A percentile compares a stretch with the other conserved stretches of the same genome.
These are phyloP conservation scores for Vulpes ferrilata DNA, from an alignment of 2,113 vertebrate species.

Conservation along the genomic window DNA sequence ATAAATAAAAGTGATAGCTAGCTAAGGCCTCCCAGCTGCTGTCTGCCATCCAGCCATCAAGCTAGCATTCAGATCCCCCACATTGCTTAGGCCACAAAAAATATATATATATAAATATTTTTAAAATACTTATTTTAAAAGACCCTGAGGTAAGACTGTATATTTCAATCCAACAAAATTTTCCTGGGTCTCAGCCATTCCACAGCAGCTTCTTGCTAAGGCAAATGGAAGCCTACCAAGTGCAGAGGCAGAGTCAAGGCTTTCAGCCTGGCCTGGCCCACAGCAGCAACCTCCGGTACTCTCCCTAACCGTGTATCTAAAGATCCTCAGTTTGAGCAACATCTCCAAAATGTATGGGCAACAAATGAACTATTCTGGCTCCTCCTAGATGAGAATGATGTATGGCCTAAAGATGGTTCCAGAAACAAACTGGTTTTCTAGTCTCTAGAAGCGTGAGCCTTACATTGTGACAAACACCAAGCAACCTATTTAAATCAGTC, in stretches of 20 bases:
- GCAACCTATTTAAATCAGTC: background rate
- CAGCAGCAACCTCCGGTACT: background rate
- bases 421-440: conserved; percentile 52
- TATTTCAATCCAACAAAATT: background rate
- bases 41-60: background rate
- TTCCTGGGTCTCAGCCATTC: background rate
- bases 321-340: background rate
- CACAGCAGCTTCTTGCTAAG: background rate
- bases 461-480: background rate
- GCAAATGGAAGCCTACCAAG: background rate
- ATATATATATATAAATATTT: conserved; percentile 7
- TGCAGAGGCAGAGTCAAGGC: background rate
- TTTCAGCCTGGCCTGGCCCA: background rate
- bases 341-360: background rate
- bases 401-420: conserved; percentile 2
- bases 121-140: background rate
- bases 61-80: background rate
- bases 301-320: background rate
- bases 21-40: background rate
- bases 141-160: background rate
- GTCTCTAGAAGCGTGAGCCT: conserved; percentile 19
- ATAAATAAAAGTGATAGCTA: background rate
- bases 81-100: background rate
- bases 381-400: background rate
- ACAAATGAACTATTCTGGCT: background rate